These are phyloP conservation scores for Conops quadrifasciatus DNA, from an alignment of 2,888 invertebrate genomes.

Conservation along the genomic window DNA sequence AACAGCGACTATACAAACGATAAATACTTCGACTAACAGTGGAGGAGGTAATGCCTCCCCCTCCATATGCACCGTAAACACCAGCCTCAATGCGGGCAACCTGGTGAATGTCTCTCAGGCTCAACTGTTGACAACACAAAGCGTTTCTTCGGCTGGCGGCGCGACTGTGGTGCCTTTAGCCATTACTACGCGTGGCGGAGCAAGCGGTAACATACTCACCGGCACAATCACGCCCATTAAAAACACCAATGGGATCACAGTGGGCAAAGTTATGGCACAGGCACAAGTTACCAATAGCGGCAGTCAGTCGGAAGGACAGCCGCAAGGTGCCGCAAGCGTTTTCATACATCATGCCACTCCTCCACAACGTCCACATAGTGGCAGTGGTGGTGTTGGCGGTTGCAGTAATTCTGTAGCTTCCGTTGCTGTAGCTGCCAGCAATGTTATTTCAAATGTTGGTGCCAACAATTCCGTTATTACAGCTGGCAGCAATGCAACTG, in stretches of 20 bases:
- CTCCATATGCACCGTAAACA: slow-evolving; percentile 38
- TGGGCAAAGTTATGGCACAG: slow-evolving; percentile 62
- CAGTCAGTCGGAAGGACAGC: slow-evolving; percentile 29
- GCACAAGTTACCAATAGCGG: slow-evolving; percentile 44
- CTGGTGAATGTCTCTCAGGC: slow-evolving; percentile 55
- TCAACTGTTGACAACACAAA: slow-evolving; percentile 30
- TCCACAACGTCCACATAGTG: slow-evolving; percentile 49
- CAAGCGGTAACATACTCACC: slow-evolving; percentile 56
- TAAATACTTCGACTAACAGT: slow-evolving; percentile 36
- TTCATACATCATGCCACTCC: slow-evolving; percentile 53
- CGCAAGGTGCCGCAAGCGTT: slow-evolving; percentile 49
- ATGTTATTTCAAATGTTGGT: slow-evolving; percentile 24
- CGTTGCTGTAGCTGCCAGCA: slow-evolving; percentile 40
- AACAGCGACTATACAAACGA: slow-evolving; percentile 53
- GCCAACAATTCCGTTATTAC: slow-evolving; percentile 43
- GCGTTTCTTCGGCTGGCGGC: slow-evolving; percentile 50
- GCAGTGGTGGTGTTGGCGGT: slow-evolving; percentile 32
- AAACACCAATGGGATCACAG: slow-evolving; percentile 58
- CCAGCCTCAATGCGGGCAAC: slow-evolving; percentile 47
- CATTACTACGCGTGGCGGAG: slow-evolving; percentile 55
- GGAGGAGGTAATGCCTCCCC: slow-evolving; percentile 37
- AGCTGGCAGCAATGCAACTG: slow-evolving; percentile 28
- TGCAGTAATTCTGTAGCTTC: slow-evolving; percentile 40
- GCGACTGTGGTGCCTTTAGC: slow-evolving; percentile 62
- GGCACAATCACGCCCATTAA: slow-evolving; percentile 63